Evolutionary conservation across 2,888 invertebrate species (phyloP), one percentile per base, ranked within the genome.

Genomic region (Catotricha subobsoleta): DNA sequence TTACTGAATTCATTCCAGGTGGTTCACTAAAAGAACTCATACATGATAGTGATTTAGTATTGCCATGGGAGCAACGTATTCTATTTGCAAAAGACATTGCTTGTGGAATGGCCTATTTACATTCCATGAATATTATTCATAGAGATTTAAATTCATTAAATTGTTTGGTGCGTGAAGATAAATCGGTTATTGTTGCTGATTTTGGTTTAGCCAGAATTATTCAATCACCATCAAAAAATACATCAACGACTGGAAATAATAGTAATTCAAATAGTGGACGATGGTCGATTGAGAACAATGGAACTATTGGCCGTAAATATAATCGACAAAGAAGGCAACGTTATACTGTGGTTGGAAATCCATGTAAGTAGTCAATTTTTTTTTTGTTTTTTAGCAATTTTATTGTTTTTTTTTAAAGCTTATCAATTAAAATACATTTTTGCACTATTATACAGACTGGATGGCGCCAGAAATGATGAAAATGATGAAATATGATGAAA

Each of bases 401-500:
- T 4, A 28, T n/a, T n/a, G n/a, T n/a, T 12, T 28, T 28, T 28
- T 7, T 28, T 28, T 10, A 28, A 28, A 28, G 10, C n/a, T 28
- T 13, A n/a, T 28, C 28, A 28, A 10, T n/a, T 3, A 28, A 28
- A 28, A 28, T 28, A 13, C 6, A 8, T 28, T 31, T 31, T 31
- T 15, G 15, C 16, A 15, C 6, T 31, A 18, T 3, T 8, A 20
- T 34, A 20, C 16, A 36, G 36, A 91, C 62, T 94, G 92, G 91
- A 94, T 94, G 94, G 94, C 94, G 0, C 94, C 94, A 1, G 94
- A 94, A 63, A 94, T 94, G 94, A 87, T 94, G 86, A 88, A 84
- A 59, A 91, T 91, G 16, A 83, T 87, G 53, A 83, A 84, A 48
- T 94, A 94, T 59, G 92, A 94, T 55, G 92, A 94, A 58, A 90